Evolutionary conservation across 2,113 vertebrate genomes (phyloP).

Genomic region (Boulengeromyrus knoepffleri): DNA sequence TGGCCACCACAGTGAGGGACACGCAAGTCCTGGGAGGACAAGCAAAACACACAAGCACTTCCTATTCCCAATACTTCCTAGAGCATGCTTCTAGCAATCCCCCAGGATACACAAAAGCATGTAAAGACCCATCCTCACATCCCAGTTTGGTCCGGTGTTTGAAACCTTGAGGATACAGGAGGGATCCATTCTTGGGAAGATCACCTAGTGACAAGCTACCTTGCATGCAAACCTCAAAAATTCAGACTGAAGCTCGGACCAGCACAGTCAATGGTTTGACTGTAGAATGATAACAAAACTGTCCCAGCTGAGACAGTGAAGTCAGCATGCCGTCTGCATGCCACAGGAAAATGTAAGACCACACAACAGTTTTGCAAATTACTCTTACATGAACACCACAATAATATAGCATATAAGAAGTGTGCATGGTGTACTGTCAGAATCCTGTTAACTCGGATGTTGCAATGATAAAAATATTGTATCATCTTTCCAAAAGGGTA

Average conservation of each 20-base stretch:
- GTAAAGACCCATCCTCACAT: not conserved
- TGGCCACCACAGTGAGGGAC: not conserved
- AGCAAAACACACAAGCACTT: not conserved
- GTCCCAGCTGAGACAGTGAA: not conserved
- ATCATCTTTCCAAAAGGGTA: not conserved
- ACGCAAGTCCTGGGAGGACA: not conserved
- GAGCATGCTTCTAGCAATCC: not conserved
- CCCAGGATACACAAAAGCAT: not conserved
- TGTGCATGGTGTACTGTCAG: not conserved
- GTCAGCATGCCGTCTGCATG: not conserved
- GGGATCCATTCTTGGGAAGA: not conserved
- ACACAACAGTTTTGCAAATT: not conserved
- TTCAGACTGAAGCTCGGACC: not conserved
- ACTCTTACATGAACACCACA: not conserved
- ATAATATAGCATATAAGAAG: not conserved
- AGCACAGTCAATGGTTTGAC: not conserved
- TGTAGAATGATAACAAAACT: not conserved
- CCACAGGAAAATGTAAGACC: not conserved
- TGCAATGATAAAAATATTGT: not conserved
- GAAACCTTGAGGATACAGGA: not conserved
- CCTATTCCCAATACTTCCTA: not conserved
- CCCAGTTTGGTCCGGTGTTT: not conserved
- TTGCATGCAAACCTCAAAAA: not conserved
- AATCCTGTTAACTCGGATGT: not conserved
- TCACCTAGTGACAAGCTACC: not conserved